Evolutionary conservation across 2,888 invertebrate genomes (phyloP), one percentile per base, ranked within the genome.

Genomic region (Brenthis daphne): DNA sequence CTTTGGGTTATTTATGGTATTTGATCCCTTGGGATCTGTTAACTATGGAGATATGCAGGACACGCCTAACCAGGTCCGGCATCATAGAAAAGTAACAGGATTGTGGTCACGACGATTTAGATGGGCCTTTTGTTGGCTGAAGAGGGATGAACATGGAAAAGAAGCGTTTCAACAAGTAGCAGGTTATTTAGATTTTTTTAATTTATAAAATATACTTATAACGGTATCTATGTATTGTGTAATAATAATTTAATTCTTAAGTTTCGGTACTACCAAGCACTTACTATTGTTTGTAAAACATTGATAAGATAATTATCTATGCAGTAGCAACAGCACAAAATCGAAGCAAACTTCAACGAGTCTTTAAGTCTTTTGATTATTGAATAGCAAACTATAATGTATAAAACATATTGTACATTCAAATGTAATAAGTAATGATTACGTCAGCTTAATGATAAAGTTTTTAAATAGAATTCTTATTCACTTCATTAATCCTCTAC

Each of bases 141-240:
- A 95, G 76, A 92, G 94, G 53, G 96, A 96, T 81, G 96, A 96
- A 82, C 95, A 96, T 77, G 95, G 96, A 65, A 95, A 95, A 77
- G 96, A 96, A 83, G 96, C 96, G 2, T 96, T 97, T 85, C 95
- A 96, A 82, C 96, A 96, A 87, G 95, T 96, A 67, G 96, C 96
- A 83, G 95, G 96, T 95, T 43, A 29, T 0, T 16, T 47, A 20
- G 47, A 20, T 20, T 3, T 48, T 47, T 37, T n/a, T 37, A 8
- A 4, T n/a, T 16, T 8, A 37, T 16, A 43, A 12, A 4, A n/a
- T 13, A n/a, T 14, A 16, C 16, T 16, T n/a, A 16, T 29, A 11
- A 24, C n/a, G 20, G 0, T 57, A 20, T 47, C 11, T 6, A 1
- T 37, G 16, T 12, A 37, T 16, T 3, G 8, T 2, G 16, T 33